These are phyloP conservation scores for Myotis myotis DNA, from an alignment of 2,797 vertebrate genomes.

Conservation along the genomic window DNA sequence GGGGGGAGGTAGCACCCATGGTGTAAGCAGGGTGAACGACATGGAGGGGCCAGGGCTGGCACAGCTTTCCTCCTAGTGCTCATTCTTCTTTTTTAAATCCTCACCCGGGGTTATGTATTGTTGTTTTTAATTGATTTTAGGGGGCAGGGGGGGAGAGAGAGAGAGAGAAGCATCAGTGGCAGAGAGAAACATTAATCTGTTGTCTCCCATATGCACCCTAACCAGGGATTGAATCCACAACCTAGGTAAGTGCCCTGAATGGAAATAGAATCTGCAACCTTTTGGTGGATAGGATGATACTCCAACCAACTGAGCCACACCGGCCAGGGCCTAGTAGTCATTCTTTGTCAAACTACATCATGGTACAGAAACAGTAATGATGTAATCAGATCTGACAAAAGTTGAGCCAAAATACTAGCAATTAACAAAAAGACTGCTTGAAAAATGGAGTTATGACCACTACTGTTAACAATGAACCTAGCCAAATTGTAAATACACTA, in stretches of 20 bases:
- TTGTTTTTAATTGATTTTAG: too few species aligned
- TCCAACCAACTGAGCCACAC: too few species aligned
- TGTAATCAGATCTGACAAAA: neutral
- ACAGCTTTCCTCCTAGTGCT: neutral
- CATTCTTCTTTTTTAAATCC: neutral
- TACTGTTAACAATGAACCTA: neutral
- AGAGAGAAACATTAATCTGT: too few species aligned
- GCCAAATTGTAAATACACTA: neutral
- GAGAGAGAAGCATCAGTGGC: too few species aligned
- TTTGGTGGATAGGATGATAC: too few species aligned
- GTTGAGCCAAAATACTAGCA: neutral
- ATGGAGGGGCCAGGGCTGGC: neutral
- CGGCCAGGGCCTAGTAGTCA: too few species aligned
- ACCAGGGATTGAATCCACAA: too few species aligned
- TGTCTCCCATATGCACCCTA: too few species aligned
- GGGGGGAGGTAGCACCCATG: neutral
- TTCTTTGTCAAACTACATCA: neutral
- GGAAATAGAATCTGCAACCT: too few species aligned
- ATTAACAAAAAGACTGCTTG: neutral
- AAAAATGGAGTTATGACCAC: neutral
- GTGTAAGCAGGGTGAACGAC: fast-evolving
- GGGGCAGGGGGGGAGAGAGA: too few species aligned
- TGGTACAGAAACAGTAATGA: neutral
- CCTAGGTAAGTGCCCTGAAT: too few species aligned
- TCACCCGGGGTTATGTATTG: too few species aligned